Conservation (phyloP, 2,113 vertebrate genomes). For the Bufo gargarizans region DNA sequence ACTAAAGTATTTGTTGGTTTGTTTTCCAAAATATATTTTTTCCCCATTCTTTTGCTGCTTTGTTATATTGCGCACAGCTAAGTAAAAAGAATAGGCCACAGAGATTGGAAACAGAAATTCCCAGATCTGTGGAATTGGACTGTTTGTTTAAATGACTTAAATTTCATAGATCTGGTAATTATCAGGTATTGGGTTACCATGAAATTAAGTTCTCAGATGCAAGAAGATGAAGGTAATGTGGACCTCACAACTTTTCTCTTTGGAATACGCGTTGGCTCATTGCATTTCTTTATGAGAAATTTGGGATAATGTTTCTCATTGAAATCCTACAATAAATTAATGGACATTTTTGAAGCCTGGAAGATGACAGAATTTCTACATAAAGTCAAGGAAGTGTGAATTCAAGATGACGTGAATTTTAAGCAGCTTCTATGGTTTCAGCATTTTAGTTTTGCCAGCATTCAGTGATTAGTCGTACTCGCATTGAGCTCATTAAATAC, state of each 20-base stretch:
- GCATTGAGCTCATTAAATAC: neutral
- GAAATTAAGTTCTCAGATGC: neutral
- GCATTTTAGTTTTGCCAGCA: slow-evolving; percentile 69
- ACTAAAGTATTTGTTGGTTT: slow-evolving; percentile 61
- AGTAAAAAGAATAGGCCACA: slow-evolving; percentile 66
- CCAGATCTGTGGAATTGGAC: slow-evolving; percentile 70
- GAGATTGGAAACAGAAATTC: slow-evolving; percentile 79
- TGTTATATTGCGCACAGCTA: slow-evolving; percentile 55
- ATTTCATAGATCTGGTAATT: slow-evolving; percentile 20
- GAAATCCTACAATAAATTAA: slow-evolving; percentile 60
- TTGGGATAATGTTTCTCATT: slow-evolving; percentile 69
- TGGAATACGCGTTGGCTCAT: neutral
- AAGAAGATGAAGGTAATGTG: slow-evolving; percentile 29
- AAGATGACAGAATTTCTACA: slow-evolving; percentile 70
- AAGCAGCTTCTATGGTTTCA: slow-evolving; percentile 58
- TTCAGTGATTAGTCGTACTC: slow-evolving; percentile 59
- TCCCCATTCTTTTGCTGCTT: slow-evolving; percentile 61
- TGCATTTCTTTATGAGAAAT: slow-evolving; percentile 64
- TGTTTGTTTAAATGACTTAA: neutral
- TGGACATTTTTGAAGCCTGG: slow-evolving; percentile 39
- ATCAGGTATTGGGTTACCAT: neutral
- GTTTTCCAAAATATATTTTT: neutral
- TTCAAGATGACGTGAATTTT: slow-evolving; percentile 73
- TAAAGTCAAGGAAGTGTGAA: slow-evolving; percentile 69
- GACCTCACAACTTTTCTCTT: neutral